Evolutionary conservation across 2,888 invertebrate genomes (phyloP).

Genomic region (Pseudoips prasinana): DNA sequence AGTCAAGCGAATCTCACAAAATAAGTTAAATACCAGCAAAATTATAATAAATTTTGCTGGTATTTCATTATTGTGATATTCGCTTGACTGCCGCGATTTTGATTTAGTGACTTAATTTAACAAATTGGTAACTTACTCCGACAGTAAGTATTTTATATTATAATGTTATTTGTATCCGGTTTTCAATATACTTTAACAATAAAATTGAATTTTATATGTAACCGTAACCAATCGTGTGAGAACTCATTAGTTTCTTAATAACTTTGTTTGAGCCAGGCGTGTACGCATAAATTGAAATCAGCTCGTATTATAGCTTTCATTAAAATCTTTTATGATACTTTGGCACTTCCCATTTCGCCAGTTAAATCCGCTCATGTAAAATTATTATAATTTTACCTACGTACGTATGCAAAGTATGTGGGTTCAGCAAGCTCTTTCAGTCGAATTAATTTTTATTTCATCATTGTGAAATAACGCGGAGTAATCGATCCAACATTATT

Average conservation of each 20-base stretch:
- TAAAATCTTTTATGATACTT: conserved; percentile 56
- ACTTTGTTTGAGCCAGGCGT: conserved; percentile 34
- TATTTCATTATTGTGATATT: no score
- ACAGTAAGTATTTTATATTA: no score
- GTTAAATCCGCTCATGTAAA: conserved; percentile 43
- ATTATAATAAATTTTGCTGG: no score
- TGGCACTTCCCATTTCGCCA: conserved; percentile 41
- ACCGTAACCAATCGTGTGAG: conserved; percentile 17
- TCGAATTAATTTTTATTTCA: conserved; percentile 24
- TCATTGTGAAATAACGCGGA: conserved; percentile 19
- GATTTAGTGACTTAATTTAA: neutral
- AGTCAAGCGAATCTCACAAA: no score
- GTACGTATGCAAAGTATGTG: conserved; percentile 20
- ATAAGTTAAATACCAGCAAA: no score
- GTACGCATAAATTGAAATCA: conserved; percentile 52
- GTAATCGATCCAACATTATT: conserved; percentile 20
- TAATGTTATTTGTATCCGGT: no score
- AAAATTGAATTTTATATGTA: conserved; percentile 7
- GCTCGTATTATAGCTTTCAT: conserved; percentile 49
- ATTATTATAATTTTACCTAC: conserved; percentile 47
- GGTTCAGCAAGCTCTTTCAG: conserved; percentile 18
- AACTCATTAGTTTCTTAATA: conserved; percentile 47
- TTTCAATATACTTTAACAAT: no score
- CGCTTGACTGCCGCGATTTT: no score
- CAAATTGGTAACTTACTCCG: conserved; percentile 8